phyloP scores from a whole-genome alignment of 2,113 vertebrate species.

The Nannobrachium achirus region DNA sequence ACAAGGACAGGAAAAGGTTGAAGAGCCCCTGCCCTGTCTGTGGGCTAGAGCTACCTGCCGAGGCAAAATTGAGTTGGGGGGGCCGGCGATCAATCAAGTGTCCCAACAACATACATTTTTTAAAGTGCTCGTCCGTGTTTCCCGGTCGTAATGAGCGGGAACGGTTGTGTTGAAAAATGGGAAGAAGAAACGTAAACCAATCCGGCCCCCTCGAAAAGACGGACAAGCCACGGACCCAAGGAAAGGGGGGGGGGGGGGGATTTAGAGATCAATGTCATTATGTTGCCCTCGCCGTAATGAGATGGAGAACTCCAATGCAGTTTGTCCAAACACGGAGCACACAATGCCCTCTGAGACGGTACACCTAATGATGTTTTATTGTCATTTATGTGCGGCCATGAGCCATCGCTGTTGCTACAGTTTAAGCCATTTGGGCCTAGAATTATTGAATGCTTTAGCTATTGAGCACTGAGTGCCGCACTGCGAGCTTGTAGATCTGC shows the following conservation, averaged over 20 bases:
- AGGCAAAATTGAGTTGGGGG: constrained; percentile 94
- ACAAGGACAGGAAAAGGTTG: constrained; percentile 99
- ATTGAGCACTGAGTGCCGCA: too few relatives aligned
- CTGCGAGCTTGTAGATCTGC: too few relatives aligned
- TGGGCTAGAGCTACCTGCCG: constrained; percentile 88
- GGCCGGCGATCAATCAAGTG: constrained; percentile 96
- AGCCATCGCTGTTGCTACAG: constrained; percentile 56
- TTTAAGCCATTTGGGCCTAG: too few relatives aligned
- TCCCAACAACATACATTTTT: constrained; percentile 99
- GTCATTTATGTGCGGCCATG: constrained; percentile 69
- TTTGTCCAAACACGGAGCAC: constrained; percentile 54
- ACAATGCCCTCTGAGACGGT: constrained; percentile 46
- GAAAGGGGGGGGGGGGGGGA: constrained; percentile 39
- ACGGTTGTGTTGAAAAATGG: constrained; percentile 87
- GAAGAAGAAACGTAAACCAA: constrained; percentile 79
- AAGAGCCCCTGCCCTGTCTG: constrained; percentile 91
- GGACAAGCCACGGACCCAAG: constrained; percentile 51
- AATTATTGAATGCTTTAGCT: too few relatives aligned
- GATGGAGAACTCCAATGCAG: constrained; percentile 54
- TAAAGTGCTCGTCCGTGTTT: constrained; percentile 90
- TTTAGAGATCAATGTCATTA: constrained; percentile 65
- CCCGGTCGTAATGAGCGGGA: constrained; percentile 88
- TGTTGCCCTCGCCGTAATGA: constrained; percentile 57
- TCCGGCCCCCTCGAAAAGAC: constrained; percentile 71
- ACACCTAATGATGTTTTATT: constrained; percentile 66